Evolutionary conservation across 2,797 vertebrate species (phyloP).

Genomic region (Chiloscyllium punctatum): DNA sequence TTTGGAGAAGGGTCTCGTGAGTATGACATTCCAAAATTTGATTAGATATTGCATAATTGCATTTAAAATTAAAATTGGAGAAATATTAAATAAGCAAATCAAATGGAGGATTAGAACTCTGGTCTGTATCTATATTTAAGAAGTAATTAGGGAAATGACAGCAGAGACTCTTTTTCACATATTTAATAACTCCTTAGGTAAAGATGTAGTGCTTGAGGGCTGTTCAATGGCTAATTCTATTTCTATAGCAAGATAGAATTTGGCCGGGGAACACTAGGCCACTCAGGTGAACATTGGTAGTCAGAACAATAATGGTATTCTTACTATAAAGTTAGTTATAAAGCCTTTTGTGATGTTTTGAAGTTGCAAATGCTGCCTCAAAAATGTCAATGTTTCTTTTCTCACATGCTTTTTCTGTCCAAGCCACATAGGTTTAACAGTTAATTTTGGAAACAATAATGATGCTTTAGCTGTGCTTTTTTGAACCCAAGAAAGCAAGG

Average conservation of each 20-base stretch:
- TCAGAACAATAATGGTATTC: neutral
- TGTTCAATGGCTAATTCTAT: too few species aligned
- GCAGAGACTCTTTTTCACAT: neutral
- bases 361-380: neutral
- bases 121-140: neutral
- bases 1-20: neutral
- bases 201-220: neutral
- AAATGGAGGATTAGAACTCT: too few species aligned
- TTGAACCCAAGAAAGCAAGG: neutral
- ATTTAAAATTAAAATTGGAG: too few species aligned
- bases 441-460: conserved; percentile 25
- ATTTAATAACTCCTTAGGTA: neutral
- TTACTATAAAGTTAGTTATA: neutral
- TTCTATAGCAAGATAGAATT: too few species aligned
- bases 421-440: neutral
- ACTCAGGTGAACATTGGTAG: neutral
- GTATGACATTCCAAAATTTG: too few species aligned
- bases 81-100: too few species aligned
- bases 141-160: neutral
- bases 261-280: neutral
- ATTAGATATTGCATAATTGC: too few species aligned
- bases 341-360: neutral
- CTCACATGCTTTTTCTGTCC: neutral
- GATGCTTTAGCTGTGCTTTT: neutral
- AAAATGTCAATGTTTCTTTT: neutral